These are phyloP conservation scores for Agelaius tricolor DNA, from an alignment of 2,113 vertebrate genomes.

Conservation along the genomic window DNA sequence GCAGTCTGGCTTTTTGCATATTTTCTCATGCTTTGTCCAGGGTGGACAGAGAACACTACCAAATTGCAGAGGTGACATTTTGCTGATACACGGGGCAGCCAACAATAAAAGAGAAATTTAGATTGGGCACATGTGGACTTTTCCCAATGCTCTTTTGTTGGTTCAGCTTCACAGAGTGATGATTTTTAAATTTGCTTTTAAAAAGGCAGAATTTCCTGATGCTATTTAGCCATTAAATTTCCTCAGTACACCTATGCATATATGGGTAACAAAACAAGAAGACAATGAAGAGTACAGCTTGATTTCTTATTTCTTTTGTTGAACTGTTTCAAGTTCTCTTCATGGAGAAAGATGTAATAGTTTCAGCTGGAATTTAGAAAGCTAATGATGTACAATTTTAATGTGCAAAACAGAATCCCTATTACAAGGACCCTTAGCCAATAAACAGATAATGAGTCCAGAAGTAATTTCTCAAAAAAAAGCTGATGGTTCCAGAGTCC, in stretches of 20 bases:
- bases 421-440: slow-evolving; percentile 5
- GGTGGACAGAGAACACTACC: not conserved
- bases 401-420: slow-evolving; percentile 36
- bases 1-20: not conserved
- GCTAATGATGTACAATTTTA: slow-evolving; percentile 35
- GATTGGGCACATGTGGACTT: not conserved
- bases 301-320: slow-evolving; percentile 32
- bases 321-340: not conserved
- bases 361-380: slow-evolving; percentile 31
- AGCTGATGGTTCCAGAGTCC: not conserved
- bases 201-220: not conserved
- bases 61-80: not conserved
- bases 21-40: not conserved
- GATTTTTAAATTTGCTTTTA: not conserved
- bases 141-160: not conserved
- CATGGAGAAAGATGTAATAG: not conserved
- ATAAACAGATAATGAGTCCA: slow-evolving; percentile 32
- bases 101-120: not conserved
- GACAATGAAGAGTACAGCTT: not conserved
- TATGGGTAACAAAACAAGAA: not conserved
- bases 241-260: not conserved
- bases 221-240: slow-evolving; percentile 4
- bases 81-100: not conserved
- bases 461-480: slow-evolving; percentile 44
- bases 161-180: slow-evolving; percentile 11